Evolutionary conservation across 2,888 invertebrate species (phyloP).

Genomic region (Andrena praecox): DNA sequence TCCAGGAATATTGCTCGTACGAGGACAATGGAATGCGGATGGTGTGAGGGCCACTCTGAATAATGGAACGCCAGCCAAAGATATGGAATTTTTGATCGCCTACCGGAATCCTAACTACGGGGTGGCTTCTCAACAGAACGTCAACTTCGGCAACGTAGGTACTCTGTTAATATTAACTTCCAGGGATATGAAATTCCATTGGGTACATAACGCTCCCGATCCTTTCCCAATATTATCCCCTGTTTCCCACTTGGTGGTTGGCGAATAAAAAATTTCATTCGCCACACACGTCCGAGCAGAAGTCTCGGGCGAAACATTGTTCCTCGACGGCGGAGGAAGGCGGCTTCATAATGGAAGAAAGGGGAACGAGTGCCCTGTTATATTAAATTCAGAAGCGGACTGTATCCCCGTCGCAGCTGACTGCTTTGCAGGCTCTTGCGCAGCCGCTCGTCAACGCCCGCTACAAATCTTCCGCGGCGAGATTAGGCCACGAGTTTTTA

Average conservation of each 20-base stretch:
- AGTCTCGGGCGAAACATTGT: too few relatives aligned
- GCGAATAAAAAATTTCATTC: too few relatives aligned
- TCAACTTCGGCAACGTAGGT: background rate
- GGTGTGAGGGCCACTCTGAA: background rate
- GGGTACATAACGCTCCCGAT: too few relatives aligned
- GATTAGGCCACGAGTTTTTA: background rate
- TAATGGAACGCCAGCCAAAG: background rate
- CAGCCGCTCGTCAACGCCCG: background rate
- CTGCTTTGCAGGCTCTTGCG: background rate
- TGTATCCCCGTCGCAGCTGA: background rate
- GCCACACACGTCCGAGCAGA: background rate
- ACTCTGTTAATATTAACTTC: background rate
- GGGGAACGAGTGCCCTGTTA: background rate
- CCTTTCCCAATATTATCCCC: background rate
- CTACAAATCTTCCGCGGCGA: background rate
- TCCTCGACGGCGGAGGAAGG: background rate
- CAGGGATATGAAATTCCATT: background rate
- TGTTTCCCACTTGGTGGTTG: background rate
- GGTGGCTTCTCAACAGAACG: background rate
- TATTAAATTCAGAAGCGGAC: background rate
- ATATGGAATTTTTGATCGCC: constrained; percentile 15
- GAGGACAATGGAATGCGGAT: background rate
- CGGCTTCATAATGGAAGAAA: background rate
- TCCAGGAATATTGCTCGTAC: constrained; percentile 22
- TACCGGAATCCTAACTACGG: background rate